Evolutionary conservation across 1,140 invertebrate species (phyloP).

Genomic region (Heterodera schachtii): DNA sequence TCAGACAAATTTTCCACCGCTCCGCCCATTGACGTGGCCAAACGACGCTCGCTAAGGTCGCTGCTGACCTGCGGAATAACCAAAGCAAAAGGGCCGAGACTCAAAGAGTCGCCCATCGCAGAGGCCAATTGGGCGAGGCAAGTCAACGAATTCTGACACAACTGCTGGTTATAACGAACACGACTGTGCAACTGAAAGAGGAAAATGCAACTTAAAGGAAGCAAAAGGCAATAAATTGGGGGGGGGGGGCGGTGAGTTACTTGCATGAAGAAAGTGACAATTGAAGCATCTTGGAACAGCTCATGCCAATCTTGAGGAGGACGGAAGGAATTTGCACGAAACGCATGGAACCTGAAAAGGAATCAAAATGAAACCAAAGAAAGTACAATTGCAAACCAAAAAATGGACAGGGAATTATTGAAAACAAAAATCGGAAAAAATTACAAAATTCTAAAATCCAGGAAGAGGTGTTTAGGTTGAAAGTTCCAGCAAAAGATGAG

Average conservation of each 20-base stretch:
- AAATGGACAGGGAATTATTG: too few species aligned
- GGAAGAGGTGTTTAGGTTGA: conserved; percentile 33
- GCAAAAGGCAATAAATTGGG: neutral
- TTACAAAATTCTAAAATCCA: conserved; percentile 27
- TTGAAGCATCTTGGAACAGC: conserved; percentile 34
- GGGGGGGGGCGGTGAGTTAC: neutral
- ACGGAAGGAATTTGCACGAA: conserved; percentile 26
- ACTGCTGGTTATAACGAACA: conserved; percentile 26
- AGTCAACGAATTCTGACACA: conserved; percentile 37
- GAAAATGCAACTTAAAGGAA: neutral
- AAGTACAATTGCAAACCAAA: too few species aligned
- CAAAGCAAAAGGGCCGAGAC: conserved; percentile 20
- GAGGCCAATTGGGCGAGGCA: conserved; percentile 39
- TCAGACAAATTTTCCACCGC: neutral
- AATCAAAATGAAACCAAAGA: too few species aligned
- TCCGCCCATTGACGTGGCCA: conserved; percentile 21
- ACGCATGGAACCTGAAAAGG: conserved; percentile 7
- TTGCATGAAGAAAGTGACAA: conserved; percentile 39
- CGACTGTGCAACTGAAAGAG: conserved; percentile 25
- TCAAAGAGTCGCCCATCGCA: conserved; percentile 33
- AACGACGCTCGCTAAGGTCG: conserved; percentile 10
- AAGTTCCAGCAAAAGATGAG: conserved; percentile 39
- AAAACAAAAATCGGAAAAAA: neutral
- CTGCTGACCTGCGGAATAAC: conserved; percentile 20
- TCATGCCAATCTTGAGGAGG: conserved; percentile 32